Base-by-base conservation (phyloP, 2,888 invertebrate species). In the Prosapia bicincta region DNA sequence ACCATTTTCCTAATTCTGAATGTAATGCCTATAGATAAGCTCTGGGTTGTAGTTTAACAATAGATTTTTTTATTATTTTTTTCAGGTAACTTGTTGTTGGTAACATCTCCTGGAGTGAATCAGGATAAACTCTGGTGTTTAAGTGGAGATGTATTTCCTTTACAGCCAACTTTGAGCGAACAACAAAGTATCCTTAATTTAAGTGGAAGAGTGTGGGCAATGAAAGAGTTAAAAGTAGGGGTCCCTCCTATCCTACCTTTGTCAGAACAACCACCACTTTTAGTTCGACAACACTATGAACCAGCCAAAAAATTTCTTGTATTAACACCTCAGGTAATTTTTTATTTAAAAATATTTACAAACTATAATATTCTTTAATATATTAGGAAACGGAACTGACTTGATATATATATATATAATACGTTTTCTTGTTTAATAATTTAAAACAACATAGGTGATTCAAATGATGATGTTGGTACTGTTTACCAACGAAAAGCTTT, bases 161-260 rank as follows among this genome's bases (percentile, higher is more conserved):
- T 91, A 81, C 89, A 83, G 82, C 87, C 84, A 80, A 86, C 82
- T 81, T 85, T 92, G 65, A 89, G 91, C 79, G 95, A 95, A 84
- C 91, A 92, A 0, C 92, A 95, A 85, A 92, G 93, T 0, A 88
- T 93, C 77, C 85, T 94, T 66, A 90, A 91, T 26, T 86, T 98
- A 0, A 95, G 95, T 83, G 96, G 96, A n/a, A 92, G 93, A 7
- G 94, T 94, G 0, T 95, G 97, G 93, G 94, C 95, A 5, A 88
- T 98, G 82, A 88, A 90, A 13, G 93, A 93, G 85, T 73, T 80
- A 72, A 78, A 72, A 66, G 68, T 72, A 71, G 77, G 74, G 71
- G 69, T 76, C 26, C 83, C 84, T 7, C 79, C 79, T 15, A 72
- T 76, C 9, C 72, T 77, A 23, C 75, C 78, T 26, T 32, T 69